Percentiles rank a stretch among this genome's conserved stretches.
These are phyloP conservation scores for Goniozus legneri DNA, from an alignment of 1,140 invertebrate genomes.

Conservation along the genomic window DNA sequence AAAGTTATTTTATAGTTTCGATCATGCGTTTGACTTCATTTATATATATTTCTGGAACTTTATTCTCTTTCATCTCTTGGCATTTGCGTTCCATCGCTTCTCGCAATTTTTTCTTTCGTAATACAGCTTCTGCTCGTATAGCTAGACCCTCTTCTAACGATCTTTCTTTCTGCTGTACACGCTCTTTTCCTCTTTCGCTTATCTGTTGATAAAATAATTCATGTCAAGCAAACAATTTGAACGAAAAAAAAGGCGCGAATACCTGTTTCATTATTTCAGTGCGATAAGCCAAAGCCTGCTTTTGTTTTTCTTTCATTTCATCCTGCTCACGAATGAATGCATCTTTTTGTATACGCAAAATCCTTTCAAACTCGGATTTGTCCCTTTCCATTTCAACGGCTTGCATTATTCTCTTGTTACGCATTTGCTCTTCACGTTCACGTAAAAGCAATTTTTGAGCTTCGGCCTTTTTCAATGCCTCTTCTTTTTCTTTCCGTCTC, in stretches of 20 bases:
- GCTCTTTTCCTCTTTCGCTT: slow-evolving; percentile 65
- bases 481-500: slow-evolving; percentile 54
- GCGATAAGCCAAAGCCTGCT: slow-evolving; percentile 30
- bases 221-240: not conserved
- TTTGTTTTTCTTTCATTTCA: slow-evolving; percentile 41
- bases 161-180: slow-evolving; percentile 59
- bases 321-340: slow-evolving; percentile 44
- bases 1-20: slow-evolving; percentile 33
- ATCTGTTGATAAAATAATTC: slow-evolving; percentile 55
- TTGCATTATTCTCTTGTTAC: slow-evolving; percentile 52
- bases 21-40: slow-evolving; percentile 47
- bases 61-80: slow-evolving; percentile 52
- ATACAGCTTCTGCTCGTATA: slow-evolving; percentile 57
- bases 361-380: slow-evolving; percentile 58
- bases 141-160: slow-evolving; percentile 64
- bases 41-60: slow-evolving; percentile 45
- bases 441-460: slow-evolving; percentile 50
- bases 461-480: slow-evolving; percentile 47
- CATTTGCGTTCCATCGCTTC: slow-evolving; percentile 61
- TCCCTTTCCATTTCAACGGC: slow-evolving; percentile 62
- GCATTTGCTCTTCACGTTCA: slow-evolving; percentile 53
- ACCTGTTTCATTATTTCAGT: slow-evolving; percentile 49
- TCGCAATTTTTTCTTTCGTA: slow-evolving; percentile 55
- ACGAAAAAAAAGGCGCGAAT: not conserved
- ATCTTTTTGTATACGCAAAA: slow-evolving; percentile 48